phyloP scores from a whole-genome alignment of 2,888 invertebrate species.

The Lasioglossum morio region DNA sequence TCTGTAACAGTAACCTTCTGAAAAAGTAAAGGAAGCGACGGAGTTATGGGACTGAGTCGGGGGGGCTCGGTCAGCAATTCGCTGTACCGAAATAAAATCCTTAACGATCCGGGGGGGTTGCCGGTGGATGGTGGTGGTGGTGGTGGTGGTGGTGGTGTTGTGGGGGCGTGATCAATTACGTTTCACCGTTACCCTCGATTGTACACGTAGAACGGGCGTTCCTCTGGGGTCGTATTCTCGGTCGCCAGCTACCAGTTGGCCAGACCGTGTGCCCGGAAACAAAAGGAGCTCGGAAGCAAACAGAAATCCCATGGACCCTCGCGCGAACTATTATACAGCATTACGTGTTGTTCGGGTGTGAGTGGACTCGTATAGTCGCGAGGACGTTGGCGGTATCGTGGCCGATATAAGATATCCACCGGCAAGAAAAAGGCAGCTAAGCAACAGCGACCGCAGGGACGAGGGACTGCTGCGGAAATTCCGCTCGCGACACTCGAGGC shows the following conservation, averaged over 20 bases:
- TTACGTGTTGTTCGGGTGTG: conserved; percentile 54
- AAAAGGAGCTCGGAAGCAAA: conserved; percentile 38
- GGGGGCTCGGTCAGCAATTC: conserved; percentile 14
- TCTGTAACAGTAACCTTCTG: neutral
- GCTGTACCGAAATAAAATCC: conserved; percentile 38
- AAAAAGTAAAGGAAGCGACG: neutral
- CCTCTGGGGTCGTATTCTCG: conserved; percentile 12
- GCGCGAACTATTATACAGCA: conserved; percentile 59
- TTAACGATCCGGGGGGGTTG: conserved; percentile 12
- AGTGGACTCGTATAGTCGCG: conserved; percentile 16
- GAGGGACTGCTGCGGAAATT: conserved; percentile 31
- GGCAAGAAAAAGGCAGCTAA: conserved; percentile 1
- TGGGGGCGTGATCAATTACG: conserved; percentile 47
- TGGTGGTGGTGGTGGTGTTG: neutral
- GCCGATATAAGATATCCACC: conserved; percentile 17
- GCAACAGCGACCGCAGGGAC: neutral
- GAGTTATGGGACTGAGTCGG: neutral
- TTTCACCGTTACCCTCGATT: conserved; percentile 32
- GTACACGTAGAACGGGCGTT: conserved; percentile 21
- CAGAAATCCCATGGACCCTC: conserved; percentile 55
- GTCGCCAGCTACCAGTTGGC: neutral
- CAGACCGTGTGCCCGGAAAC: neutral
- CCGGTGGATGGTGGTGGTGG: neutral
- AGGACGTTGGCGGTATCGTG: conserved; percentile 13
- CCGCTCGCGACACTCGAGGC: conserved; percentile 47